Conservation (phyloP, 2,797 vertebrate species). For the Xenops minutus region DNA sequence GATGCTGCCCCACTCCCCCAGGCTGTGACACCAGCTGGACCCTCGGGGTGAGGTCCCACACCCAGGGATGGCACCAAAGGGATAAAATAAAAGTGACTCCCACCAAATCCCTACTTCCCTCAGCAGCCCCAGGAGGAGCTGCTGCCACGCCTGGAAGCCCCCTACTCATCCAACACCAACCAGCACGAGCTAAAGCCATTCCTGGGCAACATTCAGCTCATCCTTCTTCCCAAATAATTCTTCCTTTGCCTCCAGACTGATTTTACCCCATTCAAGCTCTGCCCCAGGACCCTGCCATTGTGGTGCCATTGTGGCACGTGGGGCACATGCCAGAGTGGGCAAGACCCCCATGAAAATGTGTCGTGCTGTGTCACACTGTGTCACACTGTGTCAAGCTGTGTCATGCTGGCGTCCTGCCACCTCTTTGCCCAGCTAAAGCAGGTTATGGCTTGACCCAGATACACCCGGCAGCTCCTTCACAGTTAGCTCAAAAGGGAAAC, state of each 20-base stretch:
- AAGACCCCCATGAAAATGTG: accelerated
- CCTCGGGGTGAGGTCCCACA: accelerated
- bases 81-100: neutral
- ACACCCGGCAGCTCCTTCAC: conserved; percentile 17
- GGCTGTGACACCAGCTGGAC: neutral
- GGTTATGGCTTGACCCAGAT: conserved; percentile 49
- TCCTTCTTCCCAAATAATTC: neutral
- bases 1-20: accelerated
- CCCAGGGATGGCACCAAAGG: neutral
- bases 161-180: neutral
- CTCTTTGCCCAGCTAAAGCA: neutral
- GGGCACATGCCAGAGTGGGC: accelerated
- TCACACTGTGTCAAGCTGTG: neutral
- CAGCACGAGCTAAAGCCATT: neutral
- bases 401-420: accelerated
- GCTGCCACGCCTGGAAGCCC: neutral
- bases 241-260: neutral
- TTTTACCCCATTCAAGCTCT: neutral
- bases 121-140: neutral
- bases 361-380: neutral
- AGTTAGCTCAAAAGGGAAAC: conserved; percentile 61
- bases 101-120: neutral
- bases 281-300: neutral
- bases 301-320: too few species aligned
- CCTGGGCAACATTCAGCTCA: neutral